A percentile compares a stretch with the other conserved stretches of the same genome.
These are phyloP conservation scores for Philhelius pedissequus DNA, from an alignment of 2,888 invertebrate species.

Conservation along the genomic window DNA sequence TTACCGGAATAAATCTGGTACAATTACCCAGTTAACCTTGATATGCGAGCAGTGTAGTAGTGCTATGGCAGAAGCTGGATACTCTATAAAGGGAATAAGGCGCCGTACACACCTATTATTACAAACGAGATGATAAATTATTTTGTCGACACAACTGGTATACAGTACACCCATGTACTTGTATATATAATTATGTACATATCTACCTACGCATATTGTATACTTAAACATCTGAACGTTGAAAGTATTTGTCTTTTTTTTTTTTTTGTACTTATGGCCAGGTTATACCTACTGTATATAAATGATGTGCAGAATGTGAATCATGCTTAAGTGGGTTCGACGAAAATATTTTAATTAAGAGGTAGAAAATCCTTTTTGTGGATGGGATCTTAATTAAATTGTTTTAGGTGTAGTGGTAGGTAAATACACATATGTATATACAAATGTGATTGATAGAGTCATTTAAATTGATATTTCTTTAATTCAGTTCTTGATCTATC, in stretches of 20 bases:
- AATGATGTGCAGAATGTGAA: slow-evolving; percentile 1
- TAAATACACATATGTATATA: not conserved
- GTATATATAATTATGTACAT: not conserved
- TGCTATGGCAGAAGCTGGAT: not conserved
- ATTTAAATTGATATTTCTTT: too few species aligned
- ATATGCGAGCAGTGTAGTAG: not conserved
- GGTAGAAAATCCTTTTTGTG: not conserved
- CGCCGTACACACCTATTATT: not conserved
- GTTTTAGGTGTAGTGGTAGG: not conserved
- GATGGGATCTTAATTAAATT: not conserved
- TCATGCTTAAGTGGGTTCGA: not conserved
- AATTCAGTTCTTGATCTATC: too few species aligned
- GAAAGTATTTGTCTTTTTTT: not conserved
- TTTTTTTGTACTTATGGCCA: not conserved
- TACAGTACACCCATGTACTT: not conserved
- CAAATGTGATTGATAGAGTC: too few species aligned
- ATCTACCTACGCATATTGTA: not conserved
- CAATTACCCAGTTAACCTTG: slow-evolving; percentile 49
- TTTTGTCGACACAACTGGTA: not conserved
- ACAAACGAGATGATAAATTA: slow-evolving; percentile 12
- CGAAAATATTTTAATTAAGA: slow-evolving; percentile 12
- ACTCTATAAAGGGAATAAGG: not conserved
- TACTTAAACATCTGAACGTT: not conserved
- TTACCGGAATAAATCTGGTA: slow-evolving; percentile 54
- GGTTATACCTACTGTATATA: not conserved